These are phyloP conservation scores for Serilophus lunatus DNA, from an alignment of 2,113 vertebrate species.

Conservation along the genomic window DNA sequence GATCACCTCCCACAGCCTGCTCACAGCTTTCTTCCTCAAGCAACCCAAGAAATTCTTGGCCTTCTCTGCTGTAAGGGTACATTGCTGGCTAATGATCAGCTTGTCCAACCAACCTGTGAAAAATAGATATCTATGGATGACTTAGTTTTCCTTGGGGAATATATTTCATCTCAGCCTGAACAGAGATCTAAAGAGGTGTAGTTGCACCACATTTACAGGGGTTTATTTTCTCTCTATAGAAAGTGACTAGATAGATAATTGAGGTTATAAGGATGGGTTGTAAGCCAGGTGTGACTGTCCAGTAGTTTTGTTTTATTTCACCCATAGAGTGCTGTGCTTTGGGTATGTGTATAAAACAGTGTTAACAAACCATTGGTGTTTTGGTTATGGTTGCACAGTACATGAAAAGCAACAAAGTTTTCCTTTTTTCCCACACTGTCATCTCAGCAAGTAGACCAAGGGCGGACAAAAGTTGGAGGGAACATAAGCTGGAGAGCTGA, in stretches of 20 bases:
- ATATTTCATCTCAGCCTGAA: neutral
- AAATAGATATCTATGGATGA: neutral
- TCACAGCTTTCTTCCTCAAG: neutral
- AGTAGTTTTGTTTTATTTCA: neutral
- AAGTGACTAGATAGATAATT: neutral
- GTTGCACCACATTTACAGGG: neutral
- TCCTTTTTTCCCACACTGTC: neutral
- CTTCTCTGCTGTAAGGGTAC: neutral
- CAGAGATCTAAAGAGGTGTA: neutral
- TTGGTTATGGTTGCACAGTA: neutral
- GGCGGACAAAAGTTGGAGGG: neutral
- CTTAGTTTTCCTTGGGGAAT: neutral
- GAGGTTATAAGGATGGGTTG: neutral
- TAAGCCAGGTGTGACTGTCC: neutral
- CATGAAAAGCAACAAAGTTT: neutral
- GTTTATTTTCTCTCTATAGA: neutral
- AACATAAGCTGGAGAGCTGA: neutral
- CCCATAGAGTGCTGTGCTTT: neutral
- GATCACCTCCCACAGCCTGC: neutral
- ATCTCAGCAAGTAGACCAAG: rapidly evolving
- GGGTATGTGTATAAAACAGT: neutral
- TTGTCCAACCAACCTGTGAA: neutral
- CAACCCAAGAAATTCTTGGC: neutral
- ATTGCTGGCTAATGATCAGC: neutral
- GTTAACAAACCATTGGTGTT: neutral